phyloP scores from a whole-genome alignment of 1,140 invertebrate genomes.

The Palaemon carinicauda region DNA sequence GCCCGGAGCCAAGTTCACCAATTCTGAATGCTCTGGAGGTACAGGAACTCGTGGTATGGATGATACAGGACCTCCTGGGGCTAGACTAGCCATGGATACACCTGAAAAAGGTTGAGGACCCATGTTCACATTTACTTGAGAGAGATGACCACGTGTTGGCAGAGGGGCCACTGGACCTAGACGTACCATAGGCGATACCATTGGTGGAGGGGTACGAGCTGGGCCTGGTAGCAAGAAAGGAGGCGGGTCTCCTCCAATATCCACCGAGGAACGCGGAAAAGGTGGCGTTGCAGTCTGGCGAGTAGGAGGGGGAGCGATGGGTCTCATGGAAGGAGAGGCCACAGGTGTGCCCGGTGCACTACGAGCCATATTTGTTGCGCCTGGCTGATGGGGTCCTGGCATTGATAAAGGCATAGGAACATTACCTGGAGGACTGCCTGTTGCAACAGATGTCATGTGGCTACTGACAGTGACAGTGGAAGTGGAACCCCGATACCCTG shows the following conservation, averaged over 20 bases:
- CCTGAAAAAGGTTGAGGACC: constrained; percentile 44
- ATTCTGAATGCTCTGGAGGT: constrained; percentile 28
- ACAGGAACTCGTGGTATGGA: constrained; percentile 40
- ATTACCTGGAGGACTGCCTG: constrained; percentile 35
- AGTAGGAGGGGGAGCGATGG: constrained; percentile 48
- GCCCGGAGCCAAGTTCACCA: constrained; percentile 49
- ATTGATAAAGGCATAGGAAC: constrained; percentile 41
- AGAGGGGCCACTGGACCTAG: constrained; percentile 34
- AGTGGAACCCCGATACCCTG: constrained; percentile 74
- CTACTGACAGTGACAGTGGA: constrained; percentile 41
- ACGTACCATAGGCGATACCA: constrained; percentile 48
- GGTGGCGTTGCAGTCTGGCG: constrained; percentile 57
- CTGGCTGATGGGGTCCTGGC: constrained; percentile 36
- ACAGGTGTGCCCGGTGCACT: constrained; percentile 60
- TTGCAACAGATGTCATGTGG: constrained; percentile 27
- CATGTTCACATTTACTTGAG: constrained; percentile 34
- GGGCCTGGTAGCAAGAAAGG: constrained; percentile 32
- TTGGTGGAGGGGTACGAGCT: constrained; percentile 56
- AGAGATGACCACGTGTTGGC: constrained; percentile 43
- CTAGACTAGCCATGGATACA: constrained; percentile 53
- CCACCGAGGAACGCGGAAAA: constrained; percentile 38
- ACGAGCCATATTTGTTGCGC: constrained; percentile 48
- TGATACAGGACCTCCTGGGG: constrained; percentile 56
- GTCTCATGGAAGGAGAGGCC: constrained; percentile 53
- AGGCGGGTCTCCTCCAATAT: constrained; percentile 33